Percentiles rank a stretch among this genome's conserved stretches.
phyloP scores from a whole-genome alignment of 2,888 invertebrate species.

The Scelioninae gen. 2 region DNA sequence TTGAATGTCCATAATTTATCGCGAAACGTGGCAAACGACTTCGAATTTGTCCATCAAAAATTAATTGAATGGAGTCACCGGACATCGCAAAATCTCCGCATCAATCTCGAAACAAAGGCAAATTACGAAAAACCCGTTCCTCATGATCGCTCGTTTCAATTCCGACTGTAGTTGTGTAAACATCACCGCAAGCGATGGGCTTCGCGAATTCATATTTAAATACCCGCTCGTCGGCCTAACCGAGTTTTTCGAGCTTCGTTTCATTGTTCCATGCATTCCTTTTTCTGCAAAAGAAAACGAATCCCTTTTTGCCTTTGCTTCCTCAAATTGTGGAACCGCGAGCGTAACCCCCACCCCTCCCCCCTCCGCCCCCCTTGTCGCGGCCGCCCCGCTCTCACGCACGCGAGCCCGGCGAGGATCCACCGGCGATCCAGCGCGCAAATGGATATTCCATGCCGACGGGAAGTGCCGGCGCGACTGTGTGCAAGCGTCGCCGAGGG shows the following conservation, averaged over 20 bases:
- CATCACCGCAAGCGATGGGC: conserved; percentile 8
- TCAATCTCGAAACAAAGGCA: conserved; percentile 8
- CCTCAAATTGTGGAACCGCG: conserved; percentile 16
- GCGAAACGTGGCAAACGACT: too few species aligned
- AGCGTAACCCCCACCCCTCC: conserved; percentile 3
- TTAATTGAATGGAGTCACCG: conserved; percentile 5
- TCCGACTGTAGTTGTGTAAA: conserved; percentile 13
- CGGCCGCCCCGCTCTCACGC: too few species aligned
- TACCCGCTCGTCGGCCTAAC: conserved; percentile 12
- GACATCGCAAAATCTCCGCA: background rate
- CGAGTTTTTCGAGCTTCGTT: conserved; percentile 11
- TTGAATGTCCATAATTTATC: too few species aligned
- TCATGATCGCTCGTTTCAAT: conserved; percentile 6
- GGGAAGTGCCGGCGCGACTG: conserved; percentile 50
- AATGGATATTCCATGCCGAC: conserved; percentile 48
- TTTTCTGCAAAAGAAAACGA: conserved; percentile 15
- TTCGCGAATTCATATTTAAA: conserved; percentile 12
- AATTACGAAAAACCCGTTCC: background rate
- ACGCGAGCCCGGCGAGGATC: too few species aligned
- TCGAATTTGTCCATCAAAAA: conserved; percentile 47
- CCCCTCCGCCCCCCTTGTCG: too few species aligned
- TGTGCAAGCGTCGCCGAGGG: conserved; percentile 40
- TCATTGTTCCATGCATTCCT: conserved; percentile 11
- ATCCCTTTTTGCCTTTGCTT: conserved; percentile 10
- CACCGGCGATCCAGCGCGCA: conserved; percentile 13